These are phyloP conservation scores for Neoseiulus cucumeris DNA, from an alignment of 1,140 invertebrate genomes.

Conservation along the genomic window DNA sequence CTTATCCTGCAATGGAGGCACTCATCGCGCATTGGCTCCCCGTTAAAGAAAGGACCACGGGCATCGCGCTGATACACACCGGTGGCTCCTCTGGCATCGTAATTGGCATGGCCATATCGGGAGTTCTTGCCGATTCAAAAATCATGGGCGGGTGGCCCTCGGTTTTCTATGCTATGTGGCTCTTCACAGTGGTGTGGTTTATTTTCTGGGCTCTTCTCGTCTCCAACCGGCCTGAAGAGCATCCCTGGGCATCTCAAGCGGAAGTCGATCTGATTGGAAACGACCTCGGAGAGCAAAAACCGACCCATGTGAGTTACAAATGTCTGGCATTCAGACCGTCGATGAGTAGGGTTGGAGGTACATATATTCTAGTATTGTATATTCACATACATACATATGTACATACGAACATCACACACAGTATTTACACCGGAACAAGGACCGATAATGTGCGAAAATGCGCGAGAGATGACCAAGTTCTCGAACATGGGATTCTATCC, in stretches of 20 bases:
- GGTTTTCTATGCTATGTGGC: constrained; percentile 17
- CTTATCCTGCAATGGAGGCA: neutral
- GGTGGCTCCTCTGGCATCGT: constrained; percentile 21
- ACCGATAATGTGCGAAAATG: too few species aligned
- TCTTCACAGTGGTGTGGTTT: constrained; percentile 17
- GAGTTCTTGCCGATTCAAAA: neutral
- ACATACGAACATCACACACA: too few species aligned
- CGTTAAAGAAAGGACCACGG: constrained; percentile 22
- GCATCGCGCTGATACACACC: constrained; percentile 23
- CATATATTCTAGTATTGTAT: too few species aligned
- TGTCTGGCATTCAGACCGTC: constrained; percentile 10
- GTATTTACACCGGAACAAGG: too few species aligned
- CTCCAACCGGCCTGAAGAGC: neutral
- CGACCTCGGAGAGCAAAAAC: constrained; percentile 8
- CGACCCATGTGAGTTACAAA: neutral
- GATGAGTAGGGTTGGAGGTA: too few species aligned
- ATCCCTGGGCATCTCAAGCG: neutral
- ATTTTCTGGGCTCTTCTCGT: constrained; percentile 14
- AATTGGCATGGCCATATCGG: constrained; percentile 9
- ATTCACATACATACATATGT: too few species aligned
- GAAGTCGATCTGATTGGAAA: neutral
- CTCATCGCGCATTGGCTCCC: constrained; percentile 25
- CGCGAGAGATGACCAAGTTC: too few species aligned
- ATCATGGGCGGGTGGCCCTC: constrained; percentile 17
- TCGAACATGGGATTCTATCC: too few species aligned